These are phyloP conservation scores for Terrapene triunguis DNA, from an alignment of 2,113 vertebrate genomes.

Conservation along the genomic window DNA sequence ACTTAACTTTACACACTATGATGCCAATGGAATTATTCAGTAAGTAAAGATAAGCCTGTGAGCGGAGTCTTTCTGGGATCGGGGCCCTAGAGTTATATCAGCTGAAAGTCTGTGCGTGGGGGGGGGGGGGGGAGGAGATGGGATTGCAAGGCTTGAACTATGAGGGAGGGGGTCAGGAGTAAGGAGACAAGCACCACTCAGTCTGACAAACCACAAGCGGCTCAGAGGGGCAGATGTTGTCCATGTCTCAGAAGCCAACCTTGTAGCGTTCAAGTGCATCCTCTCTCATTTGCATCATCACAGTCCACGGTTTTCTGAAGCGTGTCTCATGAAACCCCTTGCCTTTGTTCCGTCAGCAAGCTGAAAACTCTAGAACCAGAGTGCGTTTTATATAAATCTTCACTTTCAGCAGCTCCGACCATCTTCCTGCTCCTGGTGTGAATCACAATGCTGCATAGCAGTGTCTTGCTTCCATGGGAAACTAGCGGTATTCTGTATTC, in stretches of 20 bases:
- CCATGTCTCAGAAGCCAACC: neutral
- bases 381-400: neutral
- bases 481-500: neutral
- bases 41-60: no score
- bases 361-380: neutral
- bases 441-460: fast-evolving
- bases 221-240: neutral
- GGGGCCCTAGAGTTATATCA: no score
- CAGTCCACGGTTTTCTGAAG: neutral
- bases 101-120: no score
- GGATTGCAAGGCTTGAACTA: fast-evolving
- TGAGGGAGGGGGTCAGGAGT: neutral
- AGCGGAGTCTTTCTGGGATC: no score
- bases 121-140: neutral
- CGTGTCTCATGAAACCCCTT: neutral
- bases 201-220: neutral
- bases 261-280: fast-evolving
- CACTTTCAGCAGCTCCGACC: neutral
- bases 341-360: neutral
- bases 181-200: neutral
- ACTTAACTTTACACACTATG: neutral
- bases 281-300: neutral
- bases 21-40: neutral
- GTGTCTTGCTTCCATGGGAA: fast-evolving
- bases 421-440: fast-evolving